Percentiles rank a stretch among this genome's conserved stretches.
These are phyloP conservation scores for Nephila pilipes DNA, from an alignment of 1,140 invertebrate species.

Conservation along the genomic window DNA sequence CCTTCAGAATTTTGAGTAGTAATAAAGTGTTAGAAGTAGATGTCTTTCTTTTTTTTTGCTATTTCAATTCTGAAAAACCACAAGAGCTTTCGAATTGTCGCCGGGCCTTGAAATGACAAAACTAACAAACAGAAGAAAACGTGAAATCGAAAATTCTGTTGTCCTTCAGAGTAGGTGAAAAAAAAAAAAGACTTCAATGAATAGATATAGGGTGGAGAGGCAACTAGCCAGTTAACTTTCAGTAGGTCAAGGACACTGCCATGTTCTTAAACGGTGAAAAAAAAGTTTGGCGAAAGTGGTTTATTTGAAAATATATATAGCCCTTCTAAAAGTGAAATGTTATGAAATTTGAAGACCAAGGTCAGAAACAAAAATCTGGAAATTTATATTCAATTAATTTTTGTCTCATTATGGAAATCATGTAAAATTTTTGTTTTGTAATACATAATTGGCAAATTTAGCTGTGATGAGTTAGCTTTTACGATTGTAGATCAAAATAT, in stretches of 20 bases:
- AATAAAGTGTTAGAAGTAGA: not conserved
- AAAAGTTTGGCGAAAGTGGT: constrained; percentile 29
- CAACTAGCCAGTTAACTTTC: constrained; percentile 1
- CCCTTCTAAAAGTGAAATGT: too few species aligned
- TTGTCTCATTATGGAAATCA: too few species aligned
- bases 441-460: too few species aligned
- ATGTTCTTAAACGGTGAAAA: not conserved
- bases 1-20: not conserved
- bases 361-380: too few species aligned
- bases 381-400: too few species aligned
- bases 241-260: constrained; percentile 19
- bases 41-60: not conserved
- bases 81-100: constrained; percentile 13
- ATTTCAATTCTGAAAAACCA: not conserved
- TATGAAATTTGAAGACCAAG: too few species aligned
- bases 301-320: not conserved
- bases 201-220: constrained; percentile 35
- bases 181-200: constrained; percentile 16
- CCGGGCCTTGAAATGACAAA: constrained; percentile 42
- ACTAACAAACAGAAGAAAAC: constrained; percentile 21
- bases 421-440: too few species aligned
- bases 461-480: too few species aligned
- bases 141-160: constrained; percentile 15
- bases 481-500: too few species aligned
- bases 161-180: constrained; percentile 28